Evolutionary conservation across 2,888 invertebrate genomes (phyloP), one percentile per base, ranked within the genome.

Genomic region (Scelioninae gen. 2): DNA sequence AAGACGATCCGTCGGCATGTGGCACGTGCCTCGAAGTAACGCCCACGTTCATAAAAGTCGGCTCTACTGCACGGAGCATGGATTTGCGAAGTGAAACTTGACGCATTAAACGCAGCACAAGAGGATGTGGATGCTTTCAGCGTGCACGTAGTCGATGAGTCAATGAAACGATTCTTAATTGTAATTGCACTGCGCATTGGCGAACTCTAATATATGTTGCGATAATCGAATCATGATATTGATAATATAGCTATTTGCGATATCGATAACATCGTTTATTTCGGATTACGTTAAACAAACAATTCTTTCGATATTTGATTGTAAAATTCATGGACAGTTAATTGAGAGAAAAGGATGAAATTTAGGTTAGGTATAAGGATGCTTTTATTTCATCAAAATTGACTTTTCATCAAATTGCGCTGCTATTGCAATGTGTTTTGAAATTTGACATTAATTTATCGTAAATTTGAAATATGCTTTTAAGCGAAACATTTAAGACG

Each of bases 1-100:
- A 74, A 72, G 72, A 70, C 63, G 50, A 58, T 72, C 52, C 55
- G 63, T 31, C 63, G 64, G 57, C 72, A 46, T 61, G 61, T 65
- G 76, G 68, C 74, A 73, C 76, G 77, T 68, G 77, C 71, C 71
- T 60, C 61, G 48, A 33, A 48, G 68, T 39, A 35, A 76, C 76
- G 74, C 74, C 76, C 63, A 76, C 74, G 58, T 71, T 71, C 64
- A 70, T 74, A 74, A 74, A 74, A 74, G 74, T 58, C 65, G 69
- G 60, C 64, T 73, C 64, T 6, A 68, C 35, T 64, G 74, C 78
- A 77, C 74, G 78, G 65, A 76, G 81, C 83, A 83, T 83, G 81
- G 82, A 83, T 83, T 83, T 83, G 82, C 83, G 82, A 83, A 83
- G 78, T 73, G 74, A 81, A 81, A 80, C 81, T 80, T 78, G 78